phyloP scores from a whole-genome alignment of 2,888 invertebrate genomes.

The Trissolcus japonicus region DNA sequence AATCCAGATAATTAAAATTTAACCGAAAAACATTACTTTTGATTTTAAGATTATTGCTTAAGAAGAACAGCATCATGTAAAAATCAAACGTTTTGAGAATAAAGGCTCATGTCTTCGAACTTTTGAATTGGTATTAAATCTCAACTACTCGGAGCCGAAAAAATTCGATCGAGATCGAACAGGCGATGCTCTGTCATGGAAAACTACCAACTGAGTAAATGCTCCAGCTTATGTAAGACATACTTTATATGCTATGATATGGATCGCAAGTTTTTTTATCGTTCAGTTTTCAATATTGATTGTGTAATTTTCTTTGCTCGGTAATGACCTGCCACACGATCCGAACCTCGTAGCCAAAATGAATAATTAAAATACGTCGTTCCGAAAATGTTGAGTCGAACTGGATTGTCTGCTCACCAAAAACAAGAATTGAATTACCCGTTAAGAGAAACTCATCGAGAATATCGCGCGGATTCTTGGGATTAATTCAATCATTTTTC shows the following conservation, averaged over 20 bases:
- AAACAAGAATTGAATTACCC: neutral
- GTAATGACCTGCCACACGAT: neutral
- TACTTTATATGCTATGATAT: conserved; percentile 14
- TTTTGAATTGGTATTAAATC: no score
- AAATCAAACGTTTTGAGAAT: no score
- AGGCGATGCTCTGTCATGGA: conserved; percentile 18
- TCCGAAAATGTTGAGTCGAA: neutral
- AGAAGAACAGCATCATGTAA: no score
- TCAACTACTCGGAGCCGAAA: no score
- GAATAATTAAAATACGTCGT: conserved; percentile 8
- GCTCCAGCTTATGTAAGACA: conserved; percentile 17
- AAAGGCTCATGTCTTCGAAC: no score
- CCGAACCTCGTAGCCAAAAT: conserved; percentile 8
- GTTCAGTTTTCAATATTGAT: conserved; percentile 18
- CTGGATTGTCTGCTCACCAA: neutral
- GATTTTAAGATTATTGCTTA: no score
- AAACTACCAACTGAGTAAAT: conserved; percentile 23
- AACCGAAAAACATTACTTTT: no score
- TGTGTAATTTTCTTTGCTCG: conserved; percentile 20
- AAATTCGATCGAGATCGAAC: conserved; percentile 18
- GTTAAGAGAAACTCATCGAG: neutral
- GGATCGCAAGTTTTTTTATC: conserved; percentile 25
- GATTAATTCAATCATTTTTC: neutral
- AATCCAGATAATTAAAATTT: no score
- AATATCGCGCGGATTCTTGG: no score